Conservation (phyloP, 2,113 vertebrate species). For the Hassar affinis region DNA sequence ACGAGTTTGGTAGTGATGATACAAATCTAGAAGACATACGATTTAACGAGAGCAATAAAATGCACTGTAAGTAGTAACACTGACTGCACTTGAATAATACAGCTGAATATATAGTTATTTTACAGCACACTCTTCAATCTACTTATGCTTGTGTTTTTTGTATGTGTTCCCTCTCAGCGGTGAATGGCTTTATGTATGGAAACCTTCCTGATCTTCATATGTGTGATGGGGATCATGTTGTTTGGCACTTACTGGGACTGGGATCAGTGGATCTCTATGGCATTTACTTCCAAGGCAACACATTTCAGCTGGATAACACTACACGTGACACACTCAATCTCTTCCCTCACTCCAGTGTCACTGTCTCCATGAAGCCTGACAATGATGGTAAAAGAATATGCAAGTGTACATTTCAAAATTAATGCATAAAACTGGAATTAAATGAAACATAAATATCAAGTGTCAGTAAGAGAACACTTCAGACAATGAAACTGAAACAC, state of each 20-base stretch:
- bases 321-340: slow-evolving; percentile 83
- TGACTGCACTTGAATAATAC: not conserved
- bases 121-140: not conserved
- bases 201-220: slow-evolving; percentile 81
- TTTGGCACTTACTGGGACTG: slow-evolving; percentile 88
- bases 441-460: not conserved
- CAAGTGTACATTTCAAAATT: not conserved
- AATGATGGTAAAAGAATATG: slow-evolving; percentile 69
- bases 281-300: slow-evolving; percentile 90
- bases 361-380: slow-evolving; percentile 82
- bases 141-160: not conserved
- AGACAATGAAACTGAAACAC: no score
- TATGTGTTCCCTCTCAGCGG: slow-evolving; percentile 69
- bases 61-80: slow-evolving; percentile 79
- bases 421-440: not conserved
- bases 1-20: slow-evolving; percentile 64
- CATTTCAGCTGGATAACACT: slow-evolving; percentile 75
- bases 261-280: slow-evolving; percentile 88
- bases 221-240: slow-evolving; percentile 79
- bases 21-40: slow-evolving; percentile 62
- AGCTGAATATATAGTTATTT: not conserved
- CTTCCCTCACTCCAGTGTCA: slow-evolving; percentile 84
- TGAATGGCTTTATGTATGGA: slow-evolving; percentile 92
- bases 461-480: no score
- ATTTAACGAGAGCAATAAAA: slow-evolving; percentile 88